Base-by-base conservation (phyloP, 1,140 invertebrate genomes). In the Trichonephila clavipes region DNA sequence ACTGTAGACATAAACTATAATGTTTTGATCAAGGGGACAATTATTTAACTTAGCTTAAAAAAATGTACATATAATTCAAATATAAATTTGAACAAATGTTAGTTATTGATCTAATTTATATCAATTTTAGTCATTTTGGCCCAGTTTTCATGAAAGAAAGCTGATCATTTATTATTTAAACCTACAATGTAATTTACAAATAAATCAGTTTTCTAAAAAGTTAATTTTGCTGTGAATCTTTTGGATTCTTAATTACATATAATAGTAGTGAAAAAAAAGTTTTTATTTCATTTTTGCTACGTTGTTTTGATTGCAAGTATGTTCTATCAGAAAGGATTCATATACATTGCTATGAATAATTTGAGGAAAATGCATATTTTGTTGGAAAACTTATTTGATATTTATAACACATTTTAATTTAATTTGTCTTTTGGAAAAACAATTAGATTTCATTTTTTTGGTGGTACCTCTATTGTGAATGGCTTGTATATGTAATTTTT, bases 51-150 rank as follows among this genome's bases (percentile, higher is more conserved):
- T 77, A 18, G 10, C 7, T 40, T 72, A 72, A 72, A 28, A 28
- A 34, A 34, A 28, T 77, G 34, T 18, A 77, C 34, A 72, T 72
- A 28, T 66, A n/a, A 69, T n/a, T 69, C 7, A 69, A 69, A n/a
- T 40, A 40, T 77, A 40, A 77, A 34, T 77, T 77, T 77, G 72
- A 77, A 77, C 72, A 77, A 77, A 77, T 40, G 34, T 77, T 28
- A 77, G 24, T 69, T 24, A 77, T 19, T 72, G 18, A 40, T 34
- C 16, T 77, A 77, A 77, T 34, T 77, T 77, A 34, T 77, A 19
- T 24, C 16, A 12, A 69, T 24, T 77, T 6, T 12, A 34, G 24
- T 77, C 72, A 40, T 18, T 77, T 34, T 77, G 24, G 28, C 28
- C 66, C 72, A 77, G 28, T 77, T 77, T 77, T 77, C 18, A 21